Evolutionary conservation across 2,888 invertebrate species (phyloP).

Genomic region (Cheilosia vulpina): DNA sequence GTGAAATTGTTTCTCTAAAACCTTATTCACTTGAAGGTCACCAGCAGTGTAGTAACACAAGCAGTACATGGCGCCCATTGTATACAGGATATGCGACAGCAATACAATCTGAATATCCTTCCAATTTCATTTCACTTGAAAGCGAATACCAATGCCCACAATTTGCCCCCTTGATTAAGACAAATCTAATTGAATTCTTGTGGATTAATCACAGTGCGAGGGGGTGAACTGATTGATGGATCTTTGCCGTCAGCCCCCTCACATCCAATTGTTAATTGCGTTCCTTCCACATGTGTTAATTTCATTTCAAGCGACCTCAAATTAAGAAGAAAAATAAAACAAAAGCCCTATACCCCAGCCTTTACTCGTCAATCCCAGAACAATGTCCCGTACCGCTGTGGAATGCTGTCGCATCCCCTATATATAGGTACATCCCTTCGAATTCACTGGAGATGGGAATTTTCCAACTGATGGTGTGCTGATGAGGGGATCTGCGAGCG

Average conservation of each 20-base stretch:
- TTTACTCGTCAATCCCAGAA: neutral
- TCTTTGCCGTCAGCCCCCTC: neutral
- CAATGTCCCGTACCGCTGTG: constrained; percentile 36
- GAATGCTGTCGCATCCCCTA: neutral
- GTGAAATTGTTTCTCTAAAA: constrained; percentile 8
- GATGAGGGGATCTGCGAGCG: neutral
- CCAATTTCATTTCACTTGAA: constrained; percentile 23
- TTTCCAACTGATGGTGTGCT: neutral
- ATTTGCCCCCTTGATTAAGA: constrained; percentile 20
- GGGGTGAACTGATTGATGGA: constrained; percentile 14
- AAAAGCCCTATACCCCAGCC: neutral
- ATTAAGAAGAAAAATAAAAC: neutral
- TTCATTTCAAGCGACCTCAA: constrained; percentile 42
- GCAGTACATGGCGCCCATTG: neutral
- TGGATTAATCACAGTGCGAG: constrained; percentile 24
- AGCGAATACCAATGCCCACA: neutral
- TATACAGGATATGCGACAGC: constrained; percentile 6
- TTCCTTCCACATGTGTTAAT: constrained; percentile 58
- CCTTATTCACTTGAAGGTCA: constrained; percentile 54
- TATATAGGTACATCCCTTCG: neutral
- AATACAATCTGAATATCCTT: constrained; percentile 21
- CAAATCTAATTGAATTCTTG: constrained; percentile 36
- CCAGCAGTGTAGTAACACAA: neutral
- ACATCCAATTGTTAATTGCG: constrained; percentile 51
- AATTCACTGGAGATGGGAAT: neutral